A percentile compares a stretch with the other conserved stretches of the same genome.
Evolutionary conservation across 1,140 invertebrate species (phyloP).

Genomic region (Hyles euphorbiae): DNA sequence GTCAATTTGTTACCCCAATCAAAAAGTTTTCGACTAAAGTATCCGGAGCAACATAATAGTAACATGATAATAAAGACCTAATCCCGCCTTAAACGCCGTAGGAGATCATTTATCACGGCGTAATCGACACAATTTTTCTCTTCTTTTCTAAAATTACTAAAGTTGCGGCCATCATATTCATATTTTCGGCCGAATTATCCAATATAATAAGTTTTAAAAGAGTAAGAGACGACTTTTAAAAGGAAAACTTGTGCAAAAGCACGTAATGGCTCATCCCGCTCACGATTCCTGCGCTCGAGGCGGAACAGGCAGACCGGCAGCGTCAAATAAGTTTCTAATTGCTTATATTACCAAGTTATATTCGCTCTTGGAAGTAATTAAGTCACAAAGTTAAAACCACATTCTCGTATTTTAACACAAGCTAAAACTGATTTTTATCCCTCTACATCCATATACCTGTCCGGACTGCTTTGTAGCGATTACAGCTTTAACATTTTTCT

Average conservation of each 20-base stretch:
- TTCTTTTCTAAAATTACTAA: slow-evolving; percentile 53
- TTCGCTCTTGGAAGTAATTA: slow-evolving; percentile 72
- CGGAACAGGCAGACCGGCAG: slow-evolving; percentile 67
- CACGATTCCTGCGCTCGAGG: slow-evolving; percentile 67
- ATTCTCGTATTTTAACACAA: slow-evolving; percentile 58
- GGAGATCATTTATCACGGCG: slow-evolving; percentile 45
- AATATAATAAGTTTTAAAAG: slow-evolving; percentile 73
- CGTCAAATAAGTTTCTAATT: slow-evolving; percentile 76
- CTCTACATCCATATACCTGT: no score
- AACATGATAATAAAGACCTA: slow-evolving; percentile 34
- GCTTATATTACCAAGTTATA: slow-evolving; percentile 75
- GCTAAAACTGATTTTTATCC: slow-evolving; percentile 36
- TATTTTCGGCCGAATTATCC: slow-evolving; percentile 70
- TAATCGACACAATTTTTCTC: slow-evolving; percentile 56
- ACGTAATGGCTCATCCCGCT: slow-evolving; percentile 74
- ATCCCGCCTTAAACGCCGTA: slow-evolving; percentile 34
- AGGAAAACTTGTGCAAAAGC: slow-evolving; percentile 70
- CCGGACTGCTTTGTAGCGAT: neutral
- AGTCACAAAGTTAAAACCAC: slow-evolving; percentile 66
- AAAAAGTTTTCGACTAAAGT: no score
- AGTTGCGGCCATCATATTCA: slow-evolving; percentile 65
- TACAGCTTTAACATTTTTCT: slow-evolving; percentile 26
- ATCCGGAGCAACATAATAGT: no score
- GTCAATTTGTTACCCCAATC: no score
- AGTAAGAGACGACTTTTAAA: slow-evolving; percentile 73